Evolutionary conservation across 2,113 vertebrate species (phyloP).

Genomic region (Polypterus bichir): DNA sequence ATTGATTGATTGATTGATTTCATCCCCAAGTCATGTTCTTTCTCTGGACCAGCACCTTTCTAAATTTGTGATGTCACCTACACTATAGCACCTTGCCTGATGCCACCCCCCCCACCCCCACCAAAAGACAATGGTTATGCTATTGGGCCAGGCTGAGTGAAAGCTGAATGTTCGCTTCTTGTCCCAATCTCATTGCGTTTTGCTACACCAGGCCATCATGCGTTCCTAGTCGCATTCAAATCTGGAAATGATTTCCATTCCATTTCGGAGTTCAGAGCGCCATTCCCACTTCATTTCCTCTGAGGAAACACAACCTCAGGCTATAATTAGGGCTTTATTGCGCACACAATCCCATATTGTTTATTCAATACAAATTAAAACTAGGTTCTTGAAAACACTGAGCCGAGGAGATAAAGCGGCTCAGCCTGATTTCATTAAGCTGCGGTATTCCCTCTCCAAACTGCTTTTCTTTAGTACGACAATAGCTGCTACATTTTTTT

Average conservation of each 20-base stretch:
- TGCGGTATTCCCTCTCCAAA: slow-evolving; percentile 16
- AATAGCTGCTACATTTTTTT: background rate
- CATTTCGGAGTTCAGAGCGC: slow-evolving; percentile 37
- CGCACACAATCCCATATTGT: slow-evolving; percentile 55
- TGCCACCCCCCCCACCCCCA: too few relatives aligned
- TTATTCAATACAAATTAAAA: slow-evolving; percentile 72
- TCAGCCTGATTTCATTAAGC: slow-evolving; percentile 36
- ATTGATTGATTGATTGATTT: too few relatives aligned
- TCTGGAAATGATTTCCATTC: slow-evolving; percentile 65
- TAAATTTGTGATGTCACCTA: too few relatives aligned
- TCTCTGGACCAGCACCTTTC: too few relatives aligned
- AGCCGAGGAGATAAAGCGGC: slow-evolving; percentile 36
- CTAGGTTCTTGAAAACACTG: slow-evolving; percentile 43
- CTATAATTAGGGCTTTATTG: slow-evolving; percentile 64
- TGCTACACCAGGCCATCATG: background rate
- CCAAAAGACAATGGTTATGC: too few relatives aligned
- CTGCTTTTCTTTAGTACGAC: slow-evolving; percentile 1
- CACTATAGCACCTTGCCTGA: too few relatives aligned
- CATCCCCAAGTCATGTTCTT: too few relatives aligned
- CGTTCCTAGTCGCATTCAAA: slow-evolving; percentile 24
- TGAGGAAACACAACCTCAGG: slow-evolving; percentile 60
- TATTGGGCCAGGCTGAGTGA: too few relatives aligned
- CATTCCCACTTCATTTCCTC: slow-evolving; percentile 63
- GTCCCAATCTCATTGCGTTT: too few relatives aligned
- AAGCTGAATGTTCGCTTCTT: too few relatives aligned